Conservation (phyloP, 1,140 invertebrate genomes). For the Drepana arcuata region DNA sequence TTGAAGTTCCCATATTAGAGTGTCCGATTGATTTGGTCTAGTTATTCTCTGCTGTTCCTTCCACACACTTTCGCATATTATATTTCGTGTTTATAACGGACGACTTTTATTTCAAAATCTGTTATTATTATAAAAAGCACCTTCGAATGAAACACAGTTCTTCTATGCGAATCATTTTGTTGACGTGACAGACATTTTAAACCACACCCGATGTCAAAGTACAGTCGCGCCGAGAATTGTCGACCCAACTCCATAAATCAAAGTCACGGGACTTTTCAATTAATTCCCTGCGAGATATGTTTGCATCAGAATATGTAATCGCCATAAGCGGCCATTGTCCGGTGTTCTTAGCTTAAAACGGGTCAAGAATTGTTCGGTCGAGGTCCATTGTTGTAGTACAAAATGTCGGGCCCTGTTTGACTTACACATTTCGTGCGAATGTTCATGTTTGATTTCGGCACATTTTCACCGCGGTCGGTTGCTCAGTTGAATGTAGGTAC, state of each 20-base stretch:
- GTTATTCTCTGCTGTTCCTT: too few species aligned
- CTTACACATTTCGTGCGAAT: slow-evolving; percentile 30
- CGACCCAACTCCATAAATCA: slow-evolving; percentile 63
- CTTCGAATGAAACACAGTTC: too few species aligned
- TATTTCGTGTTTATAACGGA: too few species aligned
- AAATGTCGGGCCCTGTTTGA: slow-evolving; percentile 35
- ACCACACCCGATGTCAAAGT: too few species aligned
- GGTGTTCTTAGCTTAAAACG: slow-evolving; percentile 47
- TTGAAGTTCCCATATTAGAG: too few species aligned
- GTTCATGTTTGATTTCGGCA: slow-evolving; percentile 51
- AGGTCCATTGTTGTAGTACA: slow-evolving; percentile 41
- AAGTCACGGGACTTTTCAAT: slow-evolving; percentile 61
- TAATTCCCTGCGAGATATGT: slow-evolving; percentile 56
- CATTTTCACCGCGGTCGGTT: slow-evolving; percentile 25
- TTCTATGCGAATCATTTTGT: too few species aligned
- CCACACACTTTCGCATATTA: too few species aligned
- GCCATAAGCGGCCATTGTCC: slow-evolving; percentile 44
- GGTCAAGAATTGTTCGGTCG: slow-evolving; percentile 48
- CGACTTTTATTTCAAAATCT: too few species aligned
- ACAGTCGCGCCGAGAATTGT: too few species aligned
- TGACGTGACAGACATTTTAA: too few species aligned
- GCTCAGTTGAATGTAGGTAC: slow-evolving; percentile 17
- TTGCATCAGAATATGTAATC: slow-evolving; percentile 61
- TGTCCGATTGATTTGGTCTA: too few species aligned
- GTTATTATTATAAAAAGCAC: too few species aligned